phyloP scores from a whole-genome alignment of 2,797 vertebrate genomes.

The Acanthurus tractus region DNA sequence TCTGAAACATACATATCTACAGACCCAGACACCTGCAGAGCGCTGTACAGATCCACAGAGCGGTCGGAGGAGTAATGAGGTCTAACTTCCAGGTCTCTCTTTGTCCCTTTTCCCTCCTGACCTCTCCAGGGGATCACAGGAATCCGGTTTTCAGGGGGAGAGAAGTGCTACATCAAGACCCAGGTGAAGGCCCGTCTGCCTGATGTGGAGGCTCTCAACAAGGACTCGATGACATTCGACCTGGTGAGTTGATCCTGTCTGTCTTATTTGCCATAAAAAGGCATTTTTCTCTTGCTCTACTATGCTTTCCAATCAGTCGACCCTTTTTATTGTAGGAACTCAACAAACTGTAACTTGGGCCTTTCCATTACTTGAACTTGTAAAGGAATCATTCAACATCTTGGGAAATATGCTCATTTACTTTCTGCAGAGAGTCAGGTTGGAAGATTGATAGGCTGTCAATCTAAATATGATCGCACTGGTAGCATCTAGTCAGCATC shows the following conservation, averaged over 20 bases:
- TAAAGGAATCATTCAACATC: background rate
- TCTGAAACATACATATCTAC: background rate
- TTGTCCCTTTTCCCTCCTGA: background rate
- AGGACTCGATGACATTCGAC: slow-evolving; percentile 89
- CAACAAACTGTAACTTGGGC: background rate
- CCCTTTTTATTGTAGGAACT: background rate
- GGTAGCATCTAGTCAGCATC: background rate
- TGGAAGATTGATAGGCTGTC: background rate
- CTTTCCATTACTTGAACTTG: background rate
- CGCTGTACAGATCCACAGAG: background rate
- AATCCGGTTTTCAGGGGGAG: slow-evolving; percentile 92
- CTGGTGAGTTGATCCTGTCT: slow-evolving; percentile 87
- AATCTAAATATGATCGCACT: background rate
- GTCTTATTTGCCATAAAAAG: background rate
- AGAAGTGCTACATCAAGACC: slow-evolving; percentile 96
- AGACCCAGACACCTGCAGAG: background rate
- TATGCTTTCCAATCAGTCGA: background rate
- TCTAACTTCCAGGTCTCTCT: background rate
- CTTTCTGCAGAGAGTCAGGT: background rate
- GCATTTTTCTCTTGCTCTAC: background rate
- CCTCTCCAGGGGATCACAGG: slow-evolving; percentile 91
- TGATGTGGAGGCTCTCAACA: slow-evolving; percentile 88
- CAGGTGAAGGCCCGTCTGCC: slow-evolving; percentile 92
- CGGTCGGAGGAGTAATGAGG: background rate
- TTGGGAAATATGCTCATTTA: background rate